Percentiles rank a stretch among this genome's conserved stretches.
phyloP scores from a whole-genome alignment of 2,888 invertebrate species.

The Perizoma affinitatum region DNA sequence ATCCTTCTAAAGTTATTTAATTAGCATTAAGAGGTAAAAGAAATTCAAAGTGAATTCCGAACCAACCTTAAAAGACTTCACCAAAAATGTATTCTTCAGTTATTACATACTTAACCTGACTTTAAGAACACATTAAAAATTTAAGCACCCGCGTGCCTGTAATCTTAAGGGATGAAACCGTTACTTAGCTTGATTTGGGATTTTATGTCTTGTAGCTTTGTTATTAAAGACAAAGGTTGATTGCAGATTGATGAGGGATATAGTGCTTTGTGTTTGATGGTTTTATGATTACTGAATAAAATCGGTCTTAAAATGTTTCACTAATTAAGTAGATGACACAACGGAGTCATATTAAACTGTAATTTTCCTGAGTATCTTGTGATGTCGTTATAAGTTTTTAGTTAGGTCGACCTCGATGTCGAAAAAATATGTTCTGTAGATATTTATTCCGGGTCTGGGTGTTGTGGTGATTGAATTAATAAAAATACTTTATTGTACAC shows the following conservation, averaged over 20 bases:
- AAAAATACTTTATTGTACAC: too few species aligned
- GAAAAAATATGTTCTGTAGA: too few species aligned
- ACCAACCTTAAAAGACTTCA: constrained; percentile 4
- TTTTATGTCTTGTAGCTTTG: constrained; percentile 27
- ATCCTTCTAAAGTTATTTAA: too few species aligned
- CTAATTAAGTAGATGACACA: constrained; percentile 14
- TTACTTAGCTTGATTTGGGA: constrained; percentile 17
- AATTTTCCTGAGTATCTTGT: background rate
- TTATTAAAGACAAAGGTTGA: constrained; percentile 19
- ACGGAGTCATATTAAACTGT: background rate
- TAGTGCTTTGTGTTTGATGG: constrained; percentile 10
- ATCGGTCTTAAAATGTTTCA: constrained; percentile 9
- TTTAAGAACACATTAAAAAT: constrained; percentile 28
- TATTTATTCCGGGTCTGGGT: too few species aligned
- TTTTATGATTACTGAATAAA: constrained; percentile 15
- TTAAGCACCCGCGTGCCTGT: constrained; percentile 18
- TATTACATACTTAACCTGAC: constrained; percentile 26
- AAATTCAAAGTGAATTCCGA: background rate
- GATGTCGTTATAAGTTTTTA: background rate
- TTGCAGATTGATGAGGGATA: constrained; percentile 15
- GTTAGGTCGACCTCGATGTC: too few species aligned
- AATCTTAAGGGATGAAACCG: constrained; percentile 26
- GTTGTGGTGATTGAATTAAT: too few species aligned
- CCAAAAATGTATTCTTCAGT: constrained; percentile 20
- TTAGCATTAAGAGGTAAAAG: background rate